Evolutionary conservation across 2,888 invertebrate species (phyloP).

Genomic region (Hymenopus coronatus): DNA sequence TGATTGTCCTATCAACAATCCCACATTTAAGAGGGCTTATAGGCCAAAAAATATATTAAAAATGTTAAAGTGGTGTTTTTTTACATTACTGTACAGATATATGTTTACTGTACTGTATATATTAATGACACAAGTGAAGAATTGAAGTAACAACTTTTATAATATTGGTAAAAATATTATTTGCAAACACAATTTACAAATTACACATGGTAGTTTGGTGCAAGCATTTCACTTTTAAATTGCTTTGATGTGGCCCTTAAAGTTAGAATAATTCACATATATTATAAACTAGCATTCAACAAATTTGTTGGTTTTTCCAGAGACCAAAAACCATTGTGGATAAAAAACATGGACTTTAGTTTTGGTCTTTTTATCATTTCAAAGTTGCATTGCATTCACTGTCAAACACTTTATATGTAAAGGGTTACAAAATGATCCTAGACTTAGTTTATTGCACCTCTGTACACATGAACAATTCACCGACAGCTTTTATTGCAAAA

Average conservation of each 20-base stretch:
- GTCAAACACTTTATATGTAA: not conserved
- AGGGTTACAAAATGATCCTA: not conserved
- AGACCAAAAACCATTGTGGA: not conserved
- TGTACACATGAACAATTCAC: too few relatives aligned
- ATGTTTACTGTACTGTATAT: not conserved
- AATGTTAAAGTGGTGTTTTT: not conserved
- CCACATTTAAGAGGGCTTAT: constrained; percentile 10
- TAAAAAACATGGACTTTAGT: not conserved
- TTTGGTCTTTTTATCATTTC: not conserved
- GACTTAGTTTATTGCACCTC: not conserved
- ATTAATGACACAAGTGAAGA: not conserved
- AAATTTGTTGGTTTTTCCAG: not conserved
- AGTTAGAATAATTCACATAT: not conserved
- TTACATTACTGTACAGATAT: not conserved
- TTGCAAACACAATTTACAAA: not conserved
- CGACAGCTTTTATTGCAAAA: not conserved
- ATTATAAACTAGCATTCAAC: not conserved
- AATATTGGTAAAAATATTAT: not conserved
- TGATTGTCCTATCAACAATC: constrained; percentile 13
- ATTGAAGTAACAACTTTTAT: not conserved
- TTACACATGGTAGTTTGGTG: not conserved
- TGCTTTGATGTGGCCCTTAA: not conserved
- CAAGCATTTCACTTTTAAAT: not conserved
- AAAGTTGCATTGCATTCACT: not conserved
- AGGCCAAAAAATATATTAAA: constrained; percentile 5